phyloP scores from a whole-genome alignment of 2,888 invertebrate genomes.

The Fragum sueziense region DNA sequence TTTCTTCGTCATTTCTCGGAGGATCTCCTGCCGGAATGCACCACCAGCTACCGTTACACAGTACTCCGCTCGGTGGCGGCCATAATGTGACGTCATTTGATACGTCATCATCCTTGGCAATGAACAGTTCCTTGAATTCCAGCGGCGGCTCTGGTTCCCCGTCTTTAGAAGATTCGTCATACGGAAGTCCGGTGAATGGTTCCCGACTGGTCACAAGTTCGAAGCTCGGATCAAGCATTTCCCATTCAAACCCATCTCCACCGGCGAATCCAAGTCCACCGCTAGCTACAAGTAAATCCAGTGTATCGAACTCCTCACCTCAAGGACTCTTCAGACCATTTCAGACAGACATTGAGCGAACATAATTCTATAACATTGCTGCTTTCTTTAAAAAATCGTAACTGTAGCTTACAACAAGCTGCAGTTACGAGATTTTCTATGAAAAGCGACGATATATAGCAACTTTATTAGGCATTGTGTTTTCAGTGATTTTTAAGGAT shows the following conservation, averaged over 20 bases:
- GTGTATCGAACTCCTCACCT: conserved; percentile 57
- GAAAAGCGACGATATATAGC: too few species aligned
- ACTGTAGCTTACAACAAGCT: too few species aligned
- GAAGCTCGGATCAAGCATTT: background rate
- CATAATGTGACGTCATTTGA: conserved; percentile 34
- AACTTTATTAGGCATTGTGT: too few species aligned
- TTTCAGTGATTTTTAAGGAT: too few species aligned
- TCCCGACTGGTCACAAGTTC: background rate
- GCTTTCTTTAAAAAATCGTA: too few species aligned
- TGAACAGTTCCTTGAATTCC: conserved; percentile 53
- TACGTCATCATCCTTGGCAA: conserved; percentile 36
- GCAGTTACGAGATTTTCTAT: too few species aligned
- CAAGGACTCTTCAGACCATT: conserved; percentile 69
- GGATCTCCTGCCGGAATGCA: conserved; percentile 44
- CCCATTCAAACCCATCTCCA: conserved; percentile 10
- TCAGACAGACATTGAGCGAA: conserved; percentile 64
- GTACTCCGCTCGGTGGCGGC: conserved; percentile 37
- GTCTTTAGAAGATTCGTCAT: conserved; percentile 51
- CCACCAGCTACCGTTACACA: conserved; percentile 45
- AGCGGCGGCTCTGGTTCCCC: conserved; percentile 57
- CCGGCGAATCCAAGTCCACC: conserved; percentile 12
- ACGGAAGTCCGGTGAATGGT: conserved; percentile 47
- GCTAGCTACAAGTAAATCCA: conserved; percentile 37
- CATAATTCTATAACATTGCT: conserved; percentile 23
- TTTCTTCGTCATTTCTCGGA: conserved; percentile 62